Base-by-base conservation (phyloP, 2,888 invertebrate genomes). In the Cacoxenus indagator region DNA sequence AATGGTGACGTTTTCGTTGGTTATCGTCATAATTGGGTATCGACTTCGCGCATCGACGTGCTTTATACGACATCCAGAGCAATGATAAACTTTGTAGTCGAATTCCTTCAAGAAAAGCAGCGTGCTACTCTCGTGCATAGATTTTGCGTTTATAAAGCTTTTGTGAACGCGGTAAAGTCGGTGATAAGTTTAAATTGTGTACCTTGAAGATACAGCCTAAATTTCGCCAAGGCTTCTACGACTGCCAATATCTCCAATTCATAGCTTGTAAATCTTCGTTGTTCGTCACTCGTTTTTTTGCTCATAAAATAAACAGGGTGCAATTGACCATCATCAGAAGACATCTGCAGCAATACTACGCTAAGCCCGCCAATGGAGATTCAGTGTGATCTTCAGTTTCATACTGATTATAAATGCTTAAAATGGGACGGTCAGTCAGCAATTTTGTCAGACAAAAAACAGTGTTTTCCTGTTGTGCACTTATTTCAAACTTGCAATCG, bases 271-370 rank as follows among this genome's bases (percentile, higher is more conserved):
- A 78, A 83, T 1, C 74, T 55, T 17, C 73, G 66, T 65, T 61
- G 27, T 19, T 17, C 51, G 69, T 71, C 0, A 80, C 80, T n/a
- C 78, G 78, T 26, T 17, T 48, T 48, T 48, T 76, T 69, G 57
- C 83, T 85, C 54, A 70, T 83, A 17, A 65, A 68, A 57, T 78
- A 80, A 6, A 85, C 78, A 0, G 84, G 84, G 6, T 78, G 75
- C 1, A 74, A 67, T 17, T 65, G 22, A 1, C 68, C 69, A 54
- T 75, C 75, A 24, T 82, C 78, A 4, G n/a, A 46, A 43, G 37
- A 54, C 45, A 68, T 70, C 55, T 78, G 77, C n/a, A 84, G n/a
- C 4, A 84, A 51, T 2, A 83, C 76, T 1, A 78, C 79, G 4
- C 80, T 81, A 43, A 77, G 67, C 0, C 83, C 83, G 2, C 74